Percentiles rank a stretch among this genome's conserved stretches.
These are phyloP conservation scores for Grus americana DNA, from an alignment of 2,113 vertebrate genomes.

Conservation along the genomic window DNA sequence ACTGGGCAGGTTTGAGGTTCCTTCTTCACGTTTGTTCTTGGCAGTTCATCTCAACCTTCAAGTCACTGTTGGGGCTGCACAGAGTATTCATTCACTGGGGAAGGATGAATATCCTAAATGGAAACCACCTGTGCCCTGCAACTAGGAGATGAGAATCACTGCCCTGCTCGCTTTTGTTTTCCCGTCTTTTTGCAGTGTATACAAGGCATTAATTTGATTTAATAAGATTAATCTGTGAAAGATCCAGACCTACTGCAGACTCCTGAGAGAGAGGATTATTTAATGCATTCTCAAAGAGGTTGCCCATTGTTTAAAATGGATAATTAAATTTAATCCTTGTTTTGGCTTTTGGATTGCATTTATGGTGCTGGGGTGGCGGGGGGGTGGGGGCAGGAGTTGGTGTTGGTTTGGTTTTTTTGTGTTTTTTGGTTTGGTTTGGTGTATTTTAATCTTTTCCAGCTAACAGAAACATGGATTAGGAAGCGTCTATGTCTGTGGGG, in stretches of 20 bases:
- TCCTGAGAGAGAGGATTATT: background rate
- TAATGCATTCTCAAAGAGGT: background rate
- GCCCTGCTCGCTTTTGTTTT: background rate
- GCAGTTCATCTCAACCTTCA: no score
- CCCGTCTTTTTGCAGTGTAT: background rate
- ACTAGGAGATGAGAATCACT: background rate
- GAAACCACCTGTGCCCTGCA: background rate
- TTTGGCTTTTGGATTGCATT: conserved; percentile 26
- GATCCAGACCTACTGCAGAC: background rate
- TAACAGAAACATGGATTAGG: background rate
- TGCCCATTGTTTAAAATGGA: background rate
- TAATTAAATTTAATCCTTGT: conserved; percentile 29
- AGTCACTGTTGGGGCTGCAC: no score
- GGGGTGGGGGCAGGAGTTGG: no score
- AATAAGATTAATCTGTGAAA: background rate
- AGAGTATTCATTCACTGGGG: no score
- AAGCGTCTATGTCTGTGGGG: background rate
- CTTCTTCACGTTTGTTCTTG: no score
- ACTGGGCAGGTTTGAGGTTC: no score
- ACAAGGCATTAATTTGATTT: background rate
- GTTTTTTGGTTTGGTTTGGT: no score
- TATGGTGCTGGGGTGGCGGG: background rate
- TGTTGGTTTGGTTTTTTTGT: background rate
- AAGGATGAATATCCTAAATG: no score
- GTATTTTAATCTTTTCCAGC: background rate